Evolutionary conservation across 2,888 invertebrate genomes (phyloP), one percentile per base, ranked within the genome.

Genomic region (Sesia bembeciformis): DNA sequence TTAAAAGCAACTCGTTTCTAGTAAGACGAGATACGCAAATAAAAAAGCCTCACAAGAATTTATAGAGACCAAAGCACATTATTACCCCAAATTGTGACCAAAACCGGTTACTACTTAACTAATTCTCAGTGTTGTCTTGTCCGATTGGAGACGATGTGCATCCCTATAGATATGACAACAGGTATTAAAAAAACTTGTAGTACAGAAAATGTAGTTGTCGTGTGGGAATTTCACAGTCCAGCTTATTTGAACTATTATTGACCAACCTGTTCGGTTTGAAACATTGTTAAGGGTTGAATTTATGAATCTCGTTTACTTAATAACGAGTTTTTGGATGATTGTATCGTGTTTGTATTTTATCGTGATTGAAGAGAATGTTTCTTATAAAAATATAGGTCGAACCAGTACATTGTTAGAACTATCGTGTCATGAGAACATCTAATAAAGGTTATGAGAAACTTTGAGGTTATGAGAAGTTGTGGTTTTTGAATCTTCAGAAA

Each of bases 251-350:
- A 58, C 52, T 59, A 59, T 66, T 66, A 68, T 68, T 60, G 62
- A 63, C 61, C 64, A 72, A 81, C 81, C 74, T 75, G 79, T 79
- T 72, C 62, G 61, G 46, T 60, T 52, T 56, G 53, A 51, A 57
- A 54, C 55, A 57, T 60, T 57, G 60, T 60, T 23, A 23, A 53
- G 62, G 66, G 63, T 64, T 54, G 50, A 42, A 42, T 42, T 7
- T 5, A 54, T 56, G 60, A 63, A 67, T 72, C 66, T 70, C 68
- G 66, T 74, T 75, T 73, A 70, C 62, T 70, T 65, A 49, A 62
- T 65, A 64, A 71, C 68, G 52, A 61, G 76, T 73, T 75, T 23
- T 66, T 54, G 57, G 56, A 65, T 61, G 65, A 61, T 66, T 57
- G 55, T 42, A 42, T 42, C 23, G 23, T 23, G 23, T 1, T 1